Conservation (phyloP, 2,113 vertebrate genomes). For the Malaclemys terrapin region DNA sequence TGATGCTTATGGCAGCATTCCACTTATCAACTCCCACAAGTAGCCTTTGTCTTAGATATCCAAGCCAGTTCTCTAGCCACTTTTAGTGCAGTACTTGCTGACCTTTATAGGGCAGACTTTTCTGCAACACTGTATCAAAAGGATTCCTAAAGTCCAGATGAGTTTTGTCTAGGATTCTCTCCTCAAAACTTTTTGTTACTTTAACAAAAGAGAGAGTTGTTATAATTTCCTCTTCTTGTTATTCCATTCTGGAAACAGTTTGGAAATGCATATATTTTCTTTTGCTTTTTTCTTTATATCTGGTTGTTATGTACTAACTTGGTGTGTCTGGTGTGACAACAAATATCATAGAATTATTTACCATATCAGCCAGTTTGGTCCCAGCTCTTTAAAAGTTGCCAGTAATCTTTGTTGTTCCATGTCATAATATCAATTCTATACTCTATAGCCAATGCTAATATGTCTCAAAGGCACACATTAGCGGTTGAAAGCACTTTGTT, state of each 20-base stretch:
- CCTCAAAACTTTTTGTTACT: constrained; percentile 50
- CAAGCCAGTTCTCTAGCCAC: constrained; percentile 66
- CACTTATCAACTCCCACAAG: constrained; percentile 62
- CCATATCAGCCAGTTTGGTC: neutral
- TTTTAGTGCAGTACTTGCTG: constrained; percentile 63
- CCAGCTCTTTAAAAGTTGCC: constrained; percentile 1
- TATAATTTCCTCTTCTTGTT: neutral
- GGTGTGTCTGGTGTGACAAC: neutral
- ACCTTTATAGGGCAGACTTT: constrained; percentile 65
- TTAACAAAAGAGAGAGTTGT: neutral
- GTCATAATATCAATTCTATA: neutral
- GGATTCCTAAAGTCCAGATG: constrained; percentile 54
- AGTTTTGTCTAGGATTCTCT: constrained; percentile 56
- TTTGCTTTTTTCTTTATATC: neutral
- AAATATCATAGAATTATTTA: neutral
- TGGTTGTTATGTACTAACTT: neutral
- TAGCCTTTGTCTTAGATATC: constrained; percentile 63
- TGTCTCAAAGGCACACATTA: constrained; percentile 25
- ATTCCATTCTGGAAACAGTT: neutral
- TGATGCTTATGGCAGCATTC: constrained; percentile 59
- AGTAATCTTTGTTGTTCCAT: neutral
- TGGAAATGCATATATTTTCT: neutral
- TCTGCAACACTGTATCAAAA: constrained; percentile 66
- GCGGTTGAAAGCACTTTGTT: constrained; percentile 8
- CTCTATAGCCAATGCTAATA: constrained; percentile 12